Percentiles rank a stretch among this genome's conserved stretches.
phyloP scores from a whole-genome alignment of 1,140 invertebrate genomes.

The Ridgeia piscesae region DNA sequence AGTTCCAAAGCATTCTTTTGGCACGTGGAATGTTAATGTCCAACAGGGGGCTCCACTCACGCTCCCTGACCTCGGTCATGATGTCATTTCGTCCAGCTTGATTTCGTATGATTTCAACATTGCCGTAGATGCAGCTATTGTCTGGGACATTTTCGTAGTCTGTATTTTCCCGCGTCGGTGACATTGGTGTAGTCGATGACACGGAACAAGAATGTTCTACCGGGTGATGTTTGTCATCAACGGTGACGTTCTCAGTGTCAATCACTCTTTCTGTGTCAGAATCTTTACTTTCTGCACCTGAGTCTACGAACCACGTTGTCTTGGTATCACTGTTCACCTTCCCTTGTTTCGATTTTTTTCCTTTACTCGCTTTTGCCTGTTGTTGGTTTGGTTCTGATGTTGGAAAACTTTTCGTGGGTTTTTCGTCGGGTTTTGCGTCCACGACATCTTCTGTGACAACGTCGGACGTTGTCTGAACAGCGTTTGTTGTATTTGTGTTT shows the following conservation, averaged over 20 bases:
- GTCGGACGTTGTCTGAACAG: not conserved
- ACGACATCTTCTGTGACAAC: not conserved
- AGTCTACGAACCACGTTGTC: not conserved
- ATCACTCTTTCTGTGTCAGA: not conserved
- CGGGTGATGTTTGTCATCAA: not conserved
- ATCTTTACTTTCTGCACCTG: not conserved
- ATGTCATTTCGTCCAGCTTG: not conserved
- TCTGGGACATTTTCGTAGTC: not conserved
- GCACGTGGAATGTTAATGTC: not conserved
- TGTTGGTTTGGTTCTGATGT: not conserved
- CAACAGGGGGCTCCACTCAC: not conserved
- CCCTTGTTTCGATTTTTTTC: not conserved
- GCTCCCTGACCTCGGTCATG: not conserved
- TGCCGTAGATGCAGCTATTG: not conserved
- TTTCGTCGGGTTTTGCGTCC: not conserved
- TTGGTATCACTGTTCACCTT: not conserved
- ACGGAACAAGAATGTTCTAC: not conserved
- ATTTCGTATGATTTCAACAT: not conserved
- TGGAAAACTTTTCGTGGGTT: not conserved
- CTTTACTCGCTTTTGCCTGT: not conserved
- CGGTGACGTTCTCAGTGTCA: no score
- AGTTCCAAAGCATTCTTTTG: no score
- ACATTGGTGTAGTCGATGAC: not conserved
- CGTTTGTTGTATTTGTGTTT: not conserved
- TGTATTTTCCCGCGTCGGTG: not conserved